Evolutionary conservation across 2,797 vertebrate species (phyloP), one percentile per base, ranked within the genome.

Genomic region (Emys orbicularis): DNA sequence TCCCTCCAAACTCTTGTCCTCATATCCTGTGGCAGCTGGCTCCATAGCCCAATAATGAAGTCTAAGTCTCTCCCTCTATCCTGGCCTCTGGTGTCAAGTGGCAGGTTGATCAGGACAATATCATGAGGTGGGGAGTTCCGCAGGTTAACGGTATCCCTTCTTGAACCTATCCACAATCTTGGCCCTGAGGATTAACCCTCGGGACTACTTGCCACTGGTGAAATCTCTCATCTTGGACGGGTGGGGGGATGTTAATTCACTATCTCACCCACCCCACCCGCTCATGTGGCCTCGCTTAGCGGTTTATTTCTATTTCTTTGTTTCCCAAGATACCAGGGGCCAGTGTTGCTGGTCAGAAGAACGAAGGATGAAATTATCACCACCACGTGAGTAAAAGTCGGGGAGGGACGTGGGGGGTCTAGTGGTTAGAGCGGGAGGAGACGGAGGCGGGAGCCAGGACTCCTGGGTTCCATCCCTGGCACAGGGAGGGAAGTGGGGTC

Each of bases 351-450:
- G 92, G 99, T 99, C 96, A 98, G 99, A 84, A 99, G 99, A 98
- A 99, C 99, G 88, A 99, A 98, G 97, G 99, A 99, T 96, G 99
- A 99, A 98, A 99, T 99, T 96, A 99, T 99, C 97, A 99, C 99
- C 50, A 99, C 99, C 68, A 98, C 98, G 99, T 99, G 95, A 98
- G 98, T 96, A 72, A 72, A 72, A 12, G 12, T 59, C 12, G 3
- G 57, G 57, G 5, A 31, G 31, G 13, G 29, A 19, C 4, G n/a
- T 16, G 31, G 31, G 57, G 57, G 16, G 61, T 59, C 27, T 65
- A 65, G 59, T n/a, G 31, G 19, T 37, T 68, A 68, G n/a, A 72
- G n/a, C 8, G 9, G 10, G n/a, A 23, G 54, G 54, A 54, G 53
- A 4, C 4, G 19, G 8, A 5, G 9, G 18, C 37, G 10, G 65